Percentiles rank a stretch among this genome's conserved stretches.
Conservation (phyloP, 1,140 invertebrate genomes). For the Conus ventricosus region DNA sequence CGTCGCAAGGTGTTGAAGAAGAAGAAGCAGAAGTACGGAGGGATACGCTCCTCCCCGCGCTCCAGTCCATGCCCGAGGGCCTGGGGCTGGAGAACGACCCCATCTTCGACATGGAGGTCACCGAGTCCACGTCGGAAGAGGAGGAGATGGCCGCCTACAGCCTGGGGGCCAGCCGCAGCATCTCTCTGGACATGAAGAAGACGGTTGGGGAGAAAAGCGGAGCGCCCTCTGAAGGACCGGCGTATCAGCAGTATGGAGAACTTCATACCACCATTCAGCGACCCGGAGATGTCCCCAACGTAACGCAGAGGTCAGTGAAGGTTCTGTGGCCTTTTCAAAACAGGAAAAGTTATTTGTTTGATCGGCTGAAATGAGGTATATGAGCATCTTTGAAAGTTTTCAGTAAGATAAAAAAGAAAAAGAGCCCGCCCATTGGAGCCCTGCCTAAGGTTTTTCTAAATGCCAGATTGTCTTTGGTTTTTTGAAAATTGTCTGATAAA, state of each 20-base stretch:
- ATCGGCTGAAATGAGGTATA: no score
- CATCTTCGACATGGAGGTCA: conserved; percentile 79
- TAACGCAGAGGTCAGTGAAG: conserved; percentile 79
- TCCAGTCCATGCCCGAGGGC: conserved; percentile 44
- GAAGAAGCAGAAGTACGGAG: conserved; percentile 37
- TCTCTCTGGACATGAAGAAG: conserved; percentile 29
- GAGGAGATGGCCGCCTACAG: conserved; percentile 43
- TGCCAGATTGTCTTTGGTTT: no score
- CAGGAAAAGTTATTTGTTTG: no score
- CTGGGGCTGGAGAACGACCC: conserved; percentile 48
- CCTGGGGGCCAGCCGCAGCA: conserved; percentile 39
- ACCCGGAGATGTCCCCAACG: conserved; percentile 87
- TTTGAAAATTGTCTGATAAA: no score
- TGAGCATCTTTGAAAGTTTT: no score
- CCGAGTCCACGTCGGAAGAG: conserved; percentile 74
- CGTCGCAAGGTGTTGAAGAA: conserved; percentile 57
- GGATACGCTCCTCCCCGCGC: conserved; percentile 35
- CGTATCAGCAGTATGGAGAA: conserved; percentile 57
- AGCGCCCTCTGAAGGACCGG: conserved; percentile 55
- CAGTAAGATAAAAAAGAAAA: no score
- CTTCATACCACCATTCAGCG: conserved; percentile 90
- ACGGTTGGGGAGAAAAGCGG: conserved; percentile 47
- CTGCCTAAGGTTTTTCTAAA: no score
- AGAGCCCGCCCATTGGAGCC: no score
- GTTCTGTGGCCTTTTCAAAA: no score